Base-by-base conservation (phyloP, 2,888 invertebrate genomes). In the Theristus sp. region DNA sequence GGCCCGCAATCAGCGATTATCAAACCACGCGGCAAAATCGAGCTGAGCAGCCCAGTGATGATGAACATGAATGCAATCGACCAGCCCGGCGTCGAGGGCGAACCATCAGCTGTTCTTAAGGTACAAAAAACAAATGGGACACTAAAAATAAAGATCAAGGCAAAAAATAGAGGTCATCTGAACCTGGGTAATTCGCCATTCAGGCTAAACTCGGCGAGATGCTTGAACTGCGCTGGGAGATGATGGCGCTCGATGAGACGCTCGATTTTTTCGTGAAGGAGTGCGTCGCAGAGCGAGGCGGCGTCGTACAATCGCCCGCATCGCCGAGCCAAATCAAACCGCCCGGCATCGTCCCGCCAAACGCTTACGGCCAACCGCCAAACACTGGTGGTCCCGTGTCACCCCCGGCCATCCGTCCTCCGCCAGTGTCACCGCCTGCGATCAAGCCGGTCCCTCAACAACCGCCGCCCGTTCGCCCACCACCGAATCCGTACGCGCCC, bases 211-310 rank as follows among this genome's bases (percentile, higher is more conserved):
- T 72, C 54, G 72, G 72, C 58, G 72, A 72, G 58, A 70, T 71
- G 61, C 67, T 72, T 55, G 71, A 71, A 62, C 66, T 72, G 57
- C 66, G 68, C 49, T 72, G 72, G 72, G 72, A 73, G 63, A 70
- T 72, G 60, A 70, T 72, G 71, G 72, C 72, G 20, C 69, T 72
- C 69, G 72, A 72, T 60, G 71, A 70, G 58, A 69, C 70, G 62
- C 65, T 72, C 58, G 72, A 72, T 65, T 72, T 73, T 68, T 70
- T 73, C 61, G 72, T 72, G 56, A 65, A 66, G 61, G 68, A 71
- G 59, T 72, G 72, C 59, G 63, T 64, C 61, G 72, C 72, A 49
- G 72, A 72, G 57, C 69, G 71, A 53, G 71, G 68, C 22, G 58
- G 67, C 59, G 38, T 49, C 26, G 56, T 30, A 1, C 52, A 6